Percentiles rank a stretch among this genome's conserved stretches.
Conservation (phyloP, 1,140 invertebrate species). For the Pogonomyrmex californicus region DNA sequence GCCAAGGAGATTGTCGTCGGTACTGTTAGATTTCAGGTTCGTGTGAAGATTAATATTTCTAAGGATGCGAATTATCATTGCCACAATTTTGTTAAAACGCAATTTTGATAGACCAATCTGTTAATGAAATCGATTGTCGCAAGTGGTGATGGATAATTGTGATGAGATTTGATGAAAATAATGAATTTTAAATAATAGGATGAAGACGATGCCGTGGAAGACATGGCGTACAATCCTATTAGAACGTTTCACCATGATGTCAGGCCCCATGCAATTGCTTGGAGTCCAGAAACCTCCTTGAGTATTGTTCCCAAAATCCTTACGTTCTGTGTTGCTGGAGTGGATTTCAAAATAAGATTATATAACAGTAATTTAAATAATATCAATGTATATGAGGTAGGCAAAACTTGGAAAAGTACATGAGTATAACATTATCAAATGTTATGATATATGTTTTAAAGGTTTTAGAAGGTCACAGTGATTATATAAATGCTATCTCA, state of each 20-base stretch:
- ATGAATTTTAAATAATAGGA: slow-evolving; percentile 76
- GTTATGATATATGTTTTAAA: slow-evolving; percentile 77
- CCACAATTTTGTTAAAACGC: not conserved
- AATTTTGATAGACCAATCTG: no score
- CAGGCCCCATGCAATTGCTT: slow-evolving; percentile 87
- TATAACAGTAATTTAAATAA: slow-evolving; percentile 88
- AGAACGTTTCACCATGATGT: slow-evolving; percentile 86
- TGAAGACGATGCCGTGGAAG: slow-evolving; percentile 83
- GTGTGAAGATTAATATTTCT: not conserved
- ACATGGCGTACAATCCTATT: slow-evolving; percentile 81
- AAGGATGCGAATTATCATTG: not conserved
- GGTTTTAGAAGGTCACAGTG: slow-evolving; percentile 89
- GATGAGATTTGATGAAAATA: slow-evolving; percentile 29
- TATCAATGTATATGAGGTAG: slow-evolving; percentile 85
- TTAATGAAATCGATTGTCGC: not conserved
- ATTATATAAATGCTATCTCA: slow-evolving; percentile 91
- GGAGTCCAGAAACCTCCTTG: slow-evolving; percentile 90
- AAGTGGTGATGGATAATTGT: not conserved
- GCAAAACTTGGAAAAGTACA: not conserved
- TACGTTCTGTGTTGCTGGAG: slow-evolving; percentile 87
- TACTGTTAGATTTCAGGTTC: slow-evolving; percentile 85
- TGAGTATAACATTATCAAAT: not conserved
- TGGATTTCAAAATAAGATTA: slow-evolving; percentile 88
- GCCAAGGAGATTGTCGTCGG: slow-evolving; percentile 84
- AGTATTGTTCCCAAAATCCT: slow-evolving; percentile 88